Percentiles rank a stretch among this genome's conserved stretches.
Conservation (phyloP, 2,888 invertebrate species). For the Phania funesta region DNA sequence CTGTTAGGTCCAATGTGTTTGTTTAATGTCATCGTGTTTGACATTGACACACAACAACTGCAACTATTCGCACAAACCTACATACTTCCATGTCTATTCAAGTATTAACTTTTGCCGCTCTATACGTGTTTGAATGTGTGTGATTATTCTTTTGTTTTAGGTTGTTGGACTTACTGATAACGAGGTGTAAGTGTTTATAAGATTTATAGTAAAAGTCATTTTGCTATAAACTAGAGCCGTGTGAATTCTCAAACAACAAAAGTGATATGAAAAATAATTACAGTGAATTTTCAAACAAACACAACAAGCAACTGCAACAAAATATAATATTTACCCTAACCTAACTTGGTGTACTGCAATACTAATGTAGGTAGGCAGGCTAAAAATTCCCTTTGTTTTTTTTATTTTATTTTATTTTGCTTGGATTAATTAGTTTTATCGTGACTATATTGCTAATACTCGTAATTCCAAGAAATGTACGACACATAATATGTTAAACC, state of each 20-base stretch:
- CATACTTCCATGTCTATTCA: not conserved
- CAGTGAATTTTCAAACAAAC: constrained; percentile 12
- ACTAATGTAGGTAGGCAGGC: not conserved
- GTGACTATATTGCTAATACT: no score
- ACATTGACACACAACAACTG: constrained; percentile 52
- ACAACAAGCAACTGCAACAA: constrained; percentile 27
- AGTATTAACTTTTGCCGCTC: constrained; percentile 20
- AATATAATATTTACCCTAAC: not conserved
- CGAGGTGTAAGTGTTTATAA: not conserved
- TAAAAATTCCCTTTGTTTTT: not conserved
- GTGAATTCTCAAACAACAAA: constrained; percentile 32
- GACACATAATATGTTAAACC: no score
- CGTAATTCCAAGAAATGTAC: no score
- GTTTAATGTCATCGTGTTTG: constrained; percentile 36
- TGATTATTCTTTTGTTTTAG: not conserved
- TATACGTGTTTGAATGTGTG: constrained; percentile 40
- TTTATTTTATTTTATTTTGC: no score
- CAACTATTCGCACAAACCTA: constrained; percentile 22
- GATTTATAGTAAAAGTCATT: constrained; percentile 6
- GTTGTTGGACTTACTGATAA: constrained; percentile 5
- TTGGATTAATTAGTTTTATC: no score
- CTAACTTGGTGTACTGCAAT: not conserved
- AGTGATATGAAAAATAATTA: constrained; percentile 3
- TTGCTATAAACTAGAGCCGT: constrained; percentile 23
- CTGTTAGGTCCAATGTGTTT: not conserved